These are phyloP conservation scores for Palloptera scutellata DNA, from an alignment of 2,888 invertebrate genomes.

Conservation along the genomic window DNA sequence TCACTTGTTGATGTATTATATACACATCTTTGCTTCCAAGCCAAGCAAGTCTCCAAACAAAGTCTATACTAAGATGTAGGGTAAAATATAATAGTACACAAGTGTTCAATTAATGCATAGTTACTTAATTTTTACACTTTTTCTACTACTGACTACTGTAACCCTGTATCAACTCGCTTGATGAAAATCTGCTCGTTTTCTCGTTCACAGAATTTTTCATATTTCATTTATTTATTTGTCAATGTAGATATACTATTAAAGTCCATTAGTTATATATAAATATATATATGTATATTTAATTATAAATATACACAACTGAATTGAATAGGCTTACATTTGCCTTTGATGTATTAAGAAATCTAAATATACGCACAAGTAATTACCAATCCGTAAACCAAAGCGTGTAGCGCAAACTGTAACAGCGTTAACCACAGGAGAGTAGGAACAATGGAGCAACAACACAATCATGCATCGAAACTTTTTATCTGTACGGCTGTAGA, in stretches of 20 bases:
- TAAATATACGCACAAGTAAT: too few relatives aligned
- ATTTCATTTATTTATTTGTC: conserved; percentile 35
- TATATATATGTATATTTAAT: too few relatives aligned
- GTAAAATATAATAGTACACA: too few relatives aligned
- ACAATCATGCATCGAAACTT: conserved; percentile 71
- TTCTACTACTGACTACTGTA: conserved; percentile 1
- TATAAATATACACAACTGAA: too few relatives aligned
- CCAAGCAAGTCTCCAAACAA: too few relatives aligned
- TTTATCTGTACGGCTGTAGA: conserved; percentile 84
- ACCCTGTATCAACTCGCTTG: conserved; percentile 36
- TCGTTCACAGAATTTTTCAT: conserved; percentile 25
- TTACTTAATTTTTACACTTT: too few relatives aligned
- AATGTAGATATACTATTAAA: conserved; percentile 34
- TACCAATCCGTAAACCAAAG: neutral
- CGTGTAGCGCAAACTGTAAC: conserved; percentile 11
- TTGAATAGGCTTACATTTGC: too few relatives aligned
- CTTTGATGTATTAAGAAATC: too few relatives aligned
- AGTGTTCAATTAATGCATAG: too few relatives aligned
- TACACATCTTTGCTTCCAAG: too few relatives aligned
- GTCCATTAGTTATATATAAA: conserved; percentile 30
- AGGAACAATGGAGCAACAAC: conserved; percentile 56
- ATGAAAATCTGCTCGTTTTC: conserved; percentile 38
- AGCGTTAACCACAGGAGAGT: neutral
- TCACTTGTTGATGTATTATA: too few relatives aligned
- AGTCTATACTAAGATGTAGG: too few relatives aligned